Percentiles rank a stretch among this genome's conserved stretches.
Evolutionary conservation across 2,113 vertebrate genomes (phyloP).

Genomic region (Mirounga angustirostris): DNA sequence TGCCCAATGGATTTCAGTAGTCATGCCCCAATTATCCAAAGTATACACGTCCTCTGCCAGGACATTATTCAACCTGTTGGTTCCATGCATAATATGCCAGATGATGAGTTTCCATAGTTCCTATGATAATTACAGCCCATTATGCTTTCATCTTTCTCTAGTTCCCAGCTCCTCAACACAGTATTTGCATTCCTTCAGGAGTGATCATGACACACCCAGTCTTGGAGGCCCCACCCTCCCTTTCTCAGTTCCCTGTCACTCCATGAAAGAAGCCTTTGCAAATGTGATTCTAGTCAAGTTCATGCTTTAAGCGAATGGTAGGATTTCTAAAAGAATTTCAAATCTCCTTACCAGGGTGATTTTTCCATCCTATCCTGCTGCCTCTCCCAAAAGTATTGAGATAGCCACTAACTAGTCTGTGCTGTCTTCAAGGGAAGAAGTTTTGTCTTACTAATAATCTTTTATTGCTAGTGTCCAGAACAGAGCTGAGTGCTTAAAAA

Average conservation of each 20-base stretch:
- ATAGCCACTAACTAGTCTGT: background rate
- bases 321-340: background rate
- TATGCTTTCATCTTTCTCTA: slow-evolving; percentile 10
- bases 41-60: slow-evolving; percentile 5
- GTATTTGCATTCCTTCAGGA: background rate
- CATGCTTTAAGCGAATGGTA: background rate
- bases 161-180: background rate
- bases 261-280: background rate
- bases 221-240: background rate
- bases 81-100: background rate
- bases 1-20: background rate
- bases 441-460: slow-evolving; percentile 7
- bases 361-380: background rate
- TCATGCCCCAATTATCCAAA: slow-evolving; percentile 12
- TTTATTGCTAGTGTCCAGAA: slow-evolving; percentile 4
- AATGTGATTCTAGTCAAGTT: background rate
- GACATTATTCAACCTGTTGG: background rate
- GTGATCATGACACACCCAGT: background rate
- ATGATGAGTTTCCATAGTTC: background rate
- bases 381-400: background rate
- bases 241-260: background rate
- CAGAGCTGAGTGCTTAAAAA: background rate
- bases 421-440: background rate
- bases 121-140: background rate
- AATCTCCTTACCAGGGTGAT: background rate